phyloP scores from a whole-genome alignment of 1,140 invertebrate genomes.

The Luehdorfia chinensis region DNA sequence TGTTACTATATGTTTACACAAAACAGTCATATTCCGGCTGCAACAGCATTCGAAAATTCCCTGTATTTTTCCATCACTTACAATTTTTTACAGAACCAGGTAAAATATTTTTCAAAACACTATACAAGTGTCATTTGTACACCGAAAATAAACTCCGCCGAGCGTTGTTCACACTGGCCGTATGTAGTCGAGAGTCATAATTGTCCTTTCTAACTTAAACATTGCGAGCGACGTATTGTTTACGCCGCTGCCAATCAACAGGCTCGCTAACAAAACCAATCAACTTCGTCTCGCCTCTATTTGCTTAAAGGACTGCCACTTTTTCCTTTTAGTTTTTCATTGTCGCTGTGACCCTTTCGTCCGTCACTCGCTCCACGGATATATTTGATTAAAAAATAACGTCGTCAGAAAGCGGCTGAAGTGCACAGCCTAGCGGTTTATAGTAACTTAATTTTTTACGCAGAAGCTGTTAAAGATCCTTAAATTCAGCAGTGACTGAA shows the following conservation, averaged over 20 bases:
- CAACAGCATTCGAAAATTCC: no score
- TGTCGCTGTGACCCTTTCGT: constrained; percentile 74
- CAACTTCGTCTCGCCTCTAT: constrained; percentile 75
- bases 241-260: constrained; percentile 74
- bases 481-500: no score
- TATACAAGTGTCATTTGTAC: constrained; percentile 39
- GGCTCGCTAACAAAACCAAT: constrained; percentile 76
- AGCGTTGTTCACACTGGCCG: constrained; percentile 44
- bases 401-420: constrained; percentile 68
- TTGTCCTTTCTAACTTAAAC: constrained; percentile 72
- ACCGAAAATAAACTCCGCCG: constrained; percentile 42
- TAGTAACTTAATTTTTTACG: no score
- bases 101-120: constrained; percentile 48
- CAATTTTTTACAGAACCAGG: constrained; percentile 12
- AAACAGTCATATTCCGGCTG: background rate
- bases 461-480: no score
- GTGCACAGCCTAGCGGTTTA: constrained; percentile 1
- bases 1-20: background rate
- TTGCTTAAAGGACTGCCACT: constrained; percentile 71
- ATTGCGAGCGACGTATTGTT: constrained; percentile 64
- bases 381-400: constrained; percentile 79
- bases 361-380: constrained; percentile 71
- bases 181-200: constrained; percentile 54
- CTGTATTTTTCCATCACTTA: constrained; percentile 8
- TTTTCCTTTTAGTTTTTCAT: constrained; percentile 73